These are phyloP conservation scores for Botia kubotai DNA, from an alignment of 2,797 vertebrate species.

Conservation along the genomic window DNA sequence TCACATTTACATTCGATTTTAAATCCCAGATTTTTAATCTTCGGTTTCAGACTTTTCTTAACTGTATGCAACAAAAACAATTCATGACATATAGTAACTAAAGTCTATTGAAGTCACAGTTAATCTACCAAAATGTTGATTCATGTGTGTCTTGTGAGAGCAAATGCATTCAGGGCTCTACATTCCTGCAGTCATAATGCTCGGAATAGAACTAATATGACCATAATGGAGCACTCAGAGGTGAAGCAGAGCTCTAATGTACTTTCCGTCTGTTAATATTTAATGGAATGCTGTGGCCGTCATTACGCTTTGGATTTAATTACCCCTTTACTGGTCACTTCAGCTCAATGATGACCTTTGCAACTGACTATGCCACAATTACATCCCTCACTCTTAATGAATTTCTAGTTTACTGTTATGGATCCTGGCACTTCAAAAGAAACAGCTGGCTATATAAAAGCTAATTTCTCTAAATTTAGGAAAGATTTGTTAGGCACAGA, in stretches of 20 bases:
- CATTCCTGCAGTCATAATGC: slow-evolving; percentile 40
- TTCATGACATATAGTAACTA: not conserved
- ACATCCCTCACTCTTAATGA: slow-evolving; percentile 34
- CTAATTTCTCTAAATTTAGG: too few species aligned
- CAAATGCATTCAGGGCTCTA: slow-evolving; percentile 4
- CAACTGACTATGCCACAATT: slow-evolving; percentile 19
- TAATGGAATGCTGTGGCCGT: slow-evolving; percentile 54
- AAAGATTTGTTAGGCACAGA: too few species aligned
- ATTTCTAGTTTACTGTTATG: slow-evolving; percentile 19
- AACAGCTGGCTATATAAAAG: too few species aligned
- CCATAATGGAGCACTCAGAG: slow-evolving; percentile 42
- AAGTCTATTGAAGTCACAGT: slow-evolving; percentile 19
- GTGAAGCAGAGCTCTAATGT: slow-evolving; percentile 57
- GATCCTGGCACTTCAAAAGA: too few species aligned
- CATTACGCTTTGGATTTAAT: slow-evolving; percentile 54
- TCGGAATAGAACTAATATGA: slow-evolving; percentile 44
- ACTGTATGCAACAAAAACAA: not conserved
- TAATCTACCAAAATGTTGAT: slow-evolving; percentile 5
- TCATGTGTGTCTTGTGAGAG: slow-evolving; percentile 4
- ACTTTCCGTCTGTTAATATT: slow-evolving; percentile 64
- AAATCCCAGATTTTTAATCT: not conserved
- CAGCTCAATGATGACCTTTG: slow-evolving; percentile 41
- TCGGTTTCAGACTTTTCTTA: not conserved
- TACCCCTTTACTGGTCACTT: slow-evolving; percentile 52
- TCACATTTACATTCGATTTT: not conserved